phyloP scores from a whole-genome alignment of 2,113 vertebrate species.

The Euleptes europaea region DNA sequence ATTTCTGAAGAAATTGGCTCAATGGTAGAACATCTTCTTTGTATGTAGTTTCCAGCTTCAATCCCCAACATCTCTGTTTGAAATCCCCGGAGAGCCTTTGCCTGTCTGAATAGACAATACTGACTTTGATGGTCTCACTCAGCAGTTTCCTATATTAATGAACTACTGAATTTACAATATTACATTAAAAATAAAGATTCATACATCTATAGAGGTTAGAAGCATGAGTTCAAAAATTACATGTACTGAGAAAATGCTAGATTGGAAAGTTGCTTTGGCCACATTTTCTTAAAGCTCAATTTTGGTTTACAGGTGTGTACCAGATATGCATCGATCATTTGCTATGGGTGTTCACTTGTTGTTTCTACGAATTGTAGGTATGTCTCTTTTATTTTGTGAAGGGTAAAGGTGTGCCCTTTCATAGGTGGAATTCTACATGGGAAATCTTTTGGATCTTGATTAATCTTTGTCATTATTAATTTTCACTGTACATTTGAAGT shows the following conservation, averaged over 20 bases:
- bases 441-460: background rate
- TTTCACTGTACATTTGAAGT: background rate
- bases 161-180: background rate
- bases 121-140: too few species aligned
- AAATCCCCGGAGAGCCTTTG: too few species aligned
- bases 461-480: background rate
- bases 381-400: conserved; percentile 10
- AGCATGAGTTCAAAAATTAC: background rate
- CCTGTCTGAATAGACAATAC: too few species aligned
- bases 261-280: background rate
- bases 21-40: too few species aligned
- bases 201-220: background rate
- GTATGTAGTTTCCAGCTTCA: too few species aligned
- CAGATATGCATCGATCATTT: conserved; percentile 73
- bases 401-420: background rate
- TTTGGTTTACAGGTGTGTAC: conserved; percentile 72
- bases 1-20: too few species aligned
- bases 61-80: too few species aligned
- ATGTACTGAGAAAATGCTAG: background rate
- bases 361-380: conserved; percentile 74
- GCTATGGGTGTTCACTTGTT: conserved; percentile 74
- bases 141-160: background rate
- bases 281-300: conserved; percentile 15
- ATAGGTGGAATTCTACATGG: background rate
- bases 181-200: background rate